These are phyloP conservation scores for Parus major DNA, from an alignment of 2,113 vertebrate species.

Conservation along the genomic window DNA sequence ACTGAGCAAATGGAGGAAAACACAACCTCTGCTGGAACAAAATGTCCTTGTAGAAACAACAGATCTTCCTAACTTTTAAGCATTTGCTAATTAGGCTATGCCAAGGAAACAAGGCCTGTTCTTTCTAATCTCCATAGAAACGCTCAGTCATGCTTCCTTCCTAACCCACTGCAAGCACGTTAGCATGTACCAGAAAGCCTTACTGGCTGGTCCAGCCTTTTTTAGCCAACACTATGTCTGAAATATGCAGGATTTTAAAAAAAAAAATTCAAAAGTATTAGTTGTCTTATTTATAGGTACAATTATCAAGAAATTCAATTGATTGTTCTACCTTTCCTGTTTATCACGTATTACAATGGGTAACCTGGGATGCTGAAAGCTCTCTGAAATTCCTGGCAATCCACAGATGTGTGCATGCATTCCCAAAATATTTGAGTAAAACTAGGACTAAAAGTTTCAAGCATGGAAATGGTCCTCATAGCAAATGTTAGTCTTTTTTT, in stretches of 20 bases:
- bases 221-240: background rate
- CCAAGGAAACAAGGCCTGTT: background rate
- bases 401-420: background rate
- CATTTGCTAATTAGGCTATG: conserved; percentile 39
- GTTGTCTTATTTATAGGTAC: background rate
- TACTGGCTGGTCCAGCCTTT: background rate
- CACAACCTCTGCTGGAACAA: conserved; percentile 19
- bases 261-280: background rate
- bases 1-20: conserved; percentile 20
- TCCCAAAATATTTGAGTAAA: background rate
- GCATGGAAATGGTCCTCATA: background rate
- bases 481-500: background rate
- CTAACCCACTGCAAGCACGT: background rate
- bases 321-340: background rate
- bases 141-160: conserved; percentile 51
- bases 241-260: background rate
- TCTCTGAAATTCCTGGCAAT: conserved; percentile 9
- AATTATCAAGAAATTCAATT: background rate
- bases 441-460: background rate
- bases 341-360: background rate
- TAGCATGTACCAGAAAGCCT: background rate
- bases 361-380: background rate
- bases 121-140: conserved; percentile 28
- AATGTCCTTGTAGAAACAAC: conserved; percentile 29
- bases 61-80: background rate